phyloP scores from a whole-genome alignment of 2,113 vertebrate species.

The Nannobrachium achirus region DNA sequence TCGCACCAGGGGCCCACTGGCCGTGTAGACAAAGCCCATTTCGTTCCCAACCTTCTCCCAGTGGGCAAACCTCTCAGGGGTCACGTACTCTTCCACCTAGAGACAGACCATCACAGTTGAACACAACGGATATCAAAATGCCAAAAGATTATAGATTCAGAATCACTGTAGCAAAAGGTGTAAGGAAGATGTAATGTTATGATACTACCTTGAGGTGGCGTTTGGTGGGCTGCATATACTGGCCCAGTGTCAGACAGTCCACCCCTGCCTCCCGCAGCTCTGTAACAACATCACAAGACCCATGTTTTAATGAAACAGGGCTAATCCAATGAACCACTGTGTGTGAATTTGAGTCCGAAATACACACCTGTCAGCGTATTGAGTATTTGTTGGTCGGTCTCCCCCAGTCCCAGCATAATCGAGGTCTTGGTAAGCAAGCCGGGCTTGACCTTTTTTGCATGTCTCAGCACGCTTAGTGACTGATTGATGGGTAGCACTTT shows the following conservation, averaged over 20 bases:
- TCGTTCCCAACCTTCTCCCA: conserved; percentile 94
- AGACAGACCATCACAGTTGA: conserved; percentile 7
- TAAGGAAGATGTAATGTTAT: neutral
- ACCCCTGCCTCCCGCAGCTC: conserved; percentile 88
- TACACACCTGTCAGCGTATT: conserved; percentile 85
- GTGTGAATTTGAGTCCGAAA: conserved; percentile 4
- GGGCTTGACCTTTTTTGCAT: conserved; percentile 86
- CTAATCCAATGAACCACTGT: neutral
- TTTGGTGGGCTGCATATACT: conserved; percentile 99
- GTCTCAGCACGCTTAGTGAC: conserved; percentile 87
- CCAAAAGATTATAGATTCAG: neutral
- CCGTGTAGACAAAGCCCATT: conserved; percentile 95
- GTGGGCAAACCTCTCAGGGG: conserved; percentile 92
- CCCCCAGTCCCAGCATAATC: conserved; percentile 95
- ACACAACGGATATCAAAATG: neutral
- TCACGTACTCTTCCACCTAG: conserved; percentile 95
- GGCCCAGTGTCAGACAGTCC: conserved; percentile 95
- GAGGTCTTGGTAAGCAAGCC: conserved; percentile 91
- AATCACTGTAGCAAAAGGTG: neutral
- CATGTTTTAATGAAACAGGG: neutral
- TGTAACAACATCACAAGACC: conserved; percentile 60
- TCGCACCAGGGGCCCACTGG: conserved; percentile 94
- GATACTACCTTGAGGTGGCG: conserved; percentile 89
- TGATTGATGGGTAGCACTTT: too few species aligned
- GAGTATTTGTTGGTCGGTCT: conserved; percentile 87